Conservation (phyloP, 2,797 vertebrate genomes). For the Sebastes melanostomus region DNA sequence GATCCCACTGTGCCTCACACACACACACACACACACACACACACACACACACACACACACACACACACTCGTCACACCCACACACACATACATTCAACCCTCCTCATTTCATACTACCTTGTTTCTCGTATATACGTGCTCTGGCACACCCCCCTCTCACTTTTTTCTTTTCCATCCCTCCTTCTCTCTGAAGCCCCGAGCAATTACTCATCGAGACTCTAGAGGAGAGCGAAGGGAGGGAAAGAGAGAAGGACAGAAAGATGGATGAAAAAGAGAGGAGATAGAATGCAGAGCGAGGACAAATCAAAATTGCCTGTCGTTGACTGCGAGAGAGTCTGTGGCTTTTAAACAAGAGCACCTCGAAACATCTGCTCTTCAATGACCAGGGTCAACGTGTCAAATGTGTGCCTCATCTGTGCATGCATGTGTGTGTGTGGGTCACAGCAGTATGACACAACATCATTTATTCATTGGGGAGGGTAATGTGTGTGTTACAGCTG, state of each 20-base stretch:
- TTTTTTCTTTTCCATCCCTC: constrained; percentile 60
- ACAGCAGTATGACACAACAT: constrained; percentile 75
- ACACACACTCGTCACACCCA: neutral
- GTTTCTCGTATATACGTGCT: constrained; percentile 44
- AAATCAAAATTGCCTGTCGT: constrained; percentile 47
- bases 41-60: constrained; percentile 13
- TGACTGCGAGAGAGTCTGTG: neutral
- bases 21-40: constrained; percentile 21
- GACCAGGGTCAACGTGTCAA: constrained; percentile 47
- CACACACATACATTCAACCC: constrained; percentile 30
- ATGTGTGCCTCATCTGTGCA: constrained; percentile 17
- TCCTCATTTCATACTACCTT: constrained; percentile 47
- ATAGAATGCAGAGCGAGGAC: constrained; percentile 11
- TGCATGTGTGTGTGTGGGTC: constrained; percentile 14
- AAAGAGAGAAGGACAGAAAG: constrained; percentile 29
- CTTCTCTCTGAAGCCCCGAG: constrained; percentile 75
- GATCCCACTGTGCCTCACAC: constrained; percentile 72
- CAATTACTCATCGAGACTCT: constrained; percentile 80
- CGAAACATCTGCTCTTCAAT: constrained; percentile 61
- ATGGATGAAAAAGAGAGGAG: constrained; percentile 30
- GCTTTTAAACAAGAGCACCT: constrained; percentile 38
- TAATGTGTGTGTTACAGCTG: constrained; percentile 67
- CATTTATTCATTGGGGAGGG: constrained; percentile 73
- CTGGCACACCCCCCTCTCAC: constrained; percentile 17
- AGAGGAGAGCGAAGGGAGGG: constrained; percentile 56